Conservation (phyloP, 2,888 invertebrate species). For the Napeogenes sylphis region DNA sequence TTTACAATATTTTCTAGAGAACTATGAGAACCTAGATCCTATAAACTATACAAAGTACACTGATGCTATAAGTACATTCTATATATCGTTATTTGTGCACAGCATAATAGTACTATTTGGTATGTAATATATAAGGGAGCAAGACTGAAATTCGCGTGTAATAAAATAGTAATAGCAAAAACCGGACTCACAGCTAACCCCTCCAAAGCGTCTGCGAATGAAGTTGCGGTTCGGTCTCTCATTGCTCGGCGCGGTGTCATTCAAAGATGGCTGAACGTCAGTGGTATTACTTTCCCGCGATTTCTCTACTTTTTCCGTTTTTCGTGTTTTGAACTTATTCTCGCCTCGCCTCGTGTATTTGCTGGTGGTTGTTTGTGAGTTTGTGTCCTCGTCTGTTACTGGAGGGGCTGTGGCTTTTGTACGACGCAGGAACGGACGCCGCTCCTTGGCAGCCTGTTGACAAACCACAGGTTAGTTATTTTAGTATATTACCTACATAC, state of each 20-base stretch:
- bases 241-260: constrained; percentile 53
- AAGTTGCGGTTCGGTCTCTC: constrained; percentile 63
- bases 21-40: constrained; percentile 23
- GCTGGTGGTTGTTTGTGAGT: constrained; percentile 48
- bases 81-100: constrained; percentile 8
- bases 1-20: background rate
- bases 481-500: background rate
- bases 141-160: constrained; percentile 29
- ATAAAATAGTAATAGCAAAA: constrained; percentile 31
- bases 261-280: constrained; percentile 53
- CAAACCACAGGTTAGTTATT: constrained; percentile 42
- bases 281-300: constrained; percentile 46
- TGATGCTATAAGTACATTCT: background rate
- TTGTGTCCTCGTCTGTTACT: constrained; percentile 43
- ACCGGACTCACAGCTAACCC: constrained; percentile 68
- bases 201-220: constrained; percentile 57
- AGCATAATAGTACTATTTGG: constrained; percentile 8
- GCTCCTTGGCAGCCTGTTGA: constrained; percentile 55
- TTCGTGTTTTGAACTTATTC: constrained; percentile 47
- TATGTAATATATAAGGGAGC: constrained; percentile 10
- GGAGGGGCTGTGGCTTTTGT: constrained; percentile 63
- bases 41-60: constrained; percentile 13
- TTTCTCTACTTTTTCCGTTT: constrained; percentile 39
- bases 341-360: constrained; percentile 49
- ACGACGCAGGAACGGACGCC: constrained; percentile 59